phyloP scores from a whole-genome alignment of 2,888 invertebrate genomes.

The Physocephala rufipes region DNA sequence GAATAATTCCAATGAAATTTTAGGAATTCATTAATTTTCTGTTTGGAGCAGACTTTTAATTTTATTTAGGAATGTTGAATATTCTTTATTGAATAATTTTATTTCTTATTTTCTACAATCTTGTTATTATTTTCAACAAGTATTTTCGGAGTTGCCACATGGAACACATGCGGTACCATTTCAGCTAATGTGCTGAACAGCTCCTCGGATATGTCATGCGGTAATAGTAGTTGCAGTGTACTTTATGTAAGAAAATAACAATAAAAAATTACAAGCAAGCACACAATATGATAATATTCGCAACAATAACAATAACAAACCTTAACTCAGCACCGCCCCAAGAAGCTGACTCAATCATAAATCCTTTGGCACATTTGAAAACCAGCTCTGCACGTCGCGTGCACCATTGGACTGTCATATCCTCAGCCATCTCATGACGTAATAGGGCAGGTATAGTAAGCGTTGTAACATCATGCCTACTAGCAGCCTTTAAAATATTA shows the following conservation, averaged over 20 bases:
- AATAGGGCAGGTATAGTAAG: slow-evolving; percentile 92
- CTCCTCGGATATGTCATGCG: slow-evolving; percentile 83
- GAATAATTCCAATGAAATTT: no score
- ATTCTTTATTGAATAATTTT: slow-evolving; percentile 34
- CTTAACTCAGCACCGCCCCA: slow-evolving; percentile 91
- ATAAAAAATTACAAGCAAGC: not conserved
- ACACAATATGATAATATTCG: not conserved
- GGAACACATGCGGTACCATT: slow-evolving; percentile 92
- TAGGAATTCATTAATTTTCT: no score
- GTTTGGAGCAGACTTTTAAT: slow-evolving; percentile 48
- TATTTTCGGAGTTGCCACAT: slow-evolving; percentile 92
- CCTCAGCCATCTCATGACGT: slow-evolving; percentile 93
- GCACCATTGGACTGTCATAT: slow-evolving; percentile 97
- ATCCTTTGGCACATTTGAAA: slow-evolving; percentile 99
- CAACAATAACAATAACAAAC: slow-evolving; percentile 69
- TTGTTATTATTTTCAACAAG: slow-evolving; percentile 69
- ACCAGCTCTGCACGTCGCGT: slow-evolving; percentile 94
- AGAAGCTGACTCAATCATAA: slow-evolving; percentile 97
- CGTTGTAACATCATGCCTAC: slow-evolving; percentile 91
- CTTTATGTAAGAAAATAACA: slow-evolving; percentile 44
- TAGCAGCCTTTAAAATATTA: slow-evolving; percentile 94
- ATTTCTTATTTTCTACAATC: slow-evolving; percentile 68
- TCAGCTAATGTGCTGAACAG: slow-evolving; percentile 83
- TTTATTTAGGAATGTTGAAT: slow-evolving; percentile 3
- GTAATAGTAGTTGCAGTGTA: slow-evolving; percentile 72